Percentiles rank a stretch among this genome's conserved stretches.
phyloP scores from a whole-genome alignment of 2,888 invertebrate genomes.

The Diplazon laetatorius region DNA sequence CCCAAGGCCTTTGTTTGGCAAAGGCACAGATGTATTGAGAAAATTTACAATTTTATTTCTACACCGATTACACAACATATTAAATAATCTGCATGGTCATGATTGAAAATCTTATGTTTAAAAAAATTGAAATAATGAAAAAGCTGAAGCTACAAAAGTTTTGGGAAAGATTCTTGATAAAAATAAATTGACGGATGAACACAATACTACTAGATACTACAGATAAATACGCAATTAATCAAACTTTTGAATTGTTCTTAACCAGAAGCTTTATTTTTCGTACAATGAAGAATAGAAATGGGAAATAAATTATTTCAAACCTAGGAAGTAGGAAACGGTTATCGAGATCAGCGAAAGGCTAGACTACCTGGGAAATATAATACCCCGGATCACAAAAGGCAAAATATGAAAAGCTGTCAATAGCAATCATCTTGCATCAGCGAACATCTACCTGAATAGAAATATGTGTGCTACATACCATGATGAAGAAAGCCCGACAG shows the following conservation, averaged over 20 bases:
- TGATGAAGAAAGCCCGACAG: constrained; percentile 51
- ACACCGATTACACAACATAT: not conserved
- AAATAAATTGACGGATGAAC: too few species aligned
- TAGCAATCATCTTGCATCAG: constrained; percentile 77
- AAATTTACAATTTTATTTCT: constrained; percentile 11
- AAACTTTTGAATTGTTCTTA: not conserved
- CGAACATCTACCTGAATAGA: constrained; percentile 66
- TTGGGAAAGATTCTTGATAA: too few species aligned
- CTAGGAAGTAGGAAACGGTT: not conserved
- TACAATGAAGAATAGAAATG: not conserved
- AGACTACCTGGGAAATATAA: constrained; percentile 69
- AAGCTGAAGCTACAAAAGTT: too few species aligned
- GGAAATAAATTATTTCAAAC: not conserved
- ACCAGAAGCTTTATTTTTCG: not conserved
- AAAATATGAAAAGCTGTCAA: constrained; percentile 81
- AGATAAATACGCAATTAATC: too few species aligned
- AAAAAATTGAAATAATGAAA: not conserved
- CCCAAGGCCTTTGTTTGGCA: constrained; percentile 22
- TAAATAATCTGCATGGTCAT: not conserved
- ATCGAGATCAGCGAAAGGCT: constrained; percentile 15
- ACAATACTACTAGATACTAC: too few species aligned
- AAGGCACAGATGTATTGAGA: constrained; percentile 8
- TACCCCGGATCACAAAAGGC: constrained; percentile 64
- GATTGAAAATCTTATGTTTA: not conserved
- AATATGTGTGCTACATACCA: constrained; percentile 77